Conservation (phyloP, 2,888 invertebrate species). For the Apodemia zela region DNA sequence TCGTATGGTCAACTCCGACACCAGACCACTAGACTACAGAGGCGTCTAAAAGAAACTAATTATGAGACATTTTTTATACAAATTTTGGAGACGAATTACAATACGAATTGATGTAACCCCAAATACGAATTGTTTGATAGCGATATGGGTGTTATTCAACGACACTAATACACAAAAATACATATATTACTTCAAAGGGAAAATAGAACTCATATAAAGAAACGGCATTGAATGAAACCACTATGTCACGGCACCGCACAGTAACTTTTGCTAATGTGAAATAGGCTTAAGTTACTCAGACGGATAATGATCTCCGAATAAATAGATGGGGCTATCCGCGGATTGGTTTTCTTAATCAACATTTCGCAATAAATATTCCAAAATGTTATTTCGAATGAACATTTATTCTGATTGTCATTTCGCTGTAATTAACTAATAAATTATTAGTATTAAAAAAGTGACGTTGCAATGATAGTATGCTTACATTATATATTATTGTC, state of each 20-base stretch:
- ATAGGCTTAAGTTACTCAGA: constrained; percentile 19
- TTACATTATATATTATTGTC: no score
- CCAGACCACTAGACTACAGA: no score
- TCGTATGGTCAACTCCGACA: no score
- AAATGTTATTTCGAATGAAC: constrained; percentile 14
- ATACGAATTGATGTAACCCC: no score
- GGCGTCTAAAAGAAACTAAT: no score
- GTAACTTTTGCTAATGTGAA: constrained; percentile 8
- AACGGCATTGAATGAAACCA: background rate
- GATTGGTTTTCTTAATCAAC: constrained; percentile 53
- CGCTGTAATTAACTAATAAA: background rate
- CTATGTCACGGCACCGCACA: background rate
- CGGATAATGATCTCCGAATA: constrained; percentile 49
- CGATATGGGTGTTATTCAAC: no score
- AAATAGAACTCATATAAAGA: background rate
- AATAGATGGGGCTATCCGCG: constrained; percentile 41
- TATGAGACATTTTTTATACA: no score
- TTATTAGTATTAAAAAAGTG: background rate
- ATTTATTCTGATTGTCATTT: constrained; percentile 13
- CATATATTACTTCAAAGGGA: no score
- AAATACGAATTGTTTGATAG: no score
- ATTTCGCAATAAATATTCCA: constrained; percentile 21
- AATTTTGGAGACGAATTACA: no score
- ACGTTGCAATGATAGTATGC: background rate
- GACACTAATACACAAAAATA: no score